Evolutionary conservation across 2,888 invertebrate species (phyloP).

Genomic region (Carabus problematicus): DNA sequence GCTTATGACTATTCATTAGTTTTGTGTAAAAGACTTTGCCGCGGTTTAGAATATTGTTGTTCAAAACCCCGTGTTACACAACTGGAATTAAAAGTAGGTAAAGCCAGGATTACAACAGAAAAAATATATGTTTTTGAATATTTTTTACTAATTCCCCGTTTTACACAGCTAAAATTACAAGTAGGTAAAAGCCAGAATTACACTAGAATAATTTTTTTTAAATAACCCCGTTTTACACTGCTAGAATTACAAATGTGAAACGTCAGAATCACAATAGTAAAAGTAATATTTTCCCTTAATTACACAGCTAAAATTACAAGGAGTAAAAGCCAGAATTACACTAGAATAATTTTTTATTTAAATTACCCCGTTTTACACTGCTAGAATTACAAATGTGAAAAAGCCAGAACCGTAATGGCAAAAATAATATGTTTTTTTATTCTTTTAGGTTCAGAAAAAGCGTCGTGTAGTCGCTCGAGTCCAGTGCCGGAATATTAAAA

Average conservation of each 20-base stretch:
- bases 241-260: no score
- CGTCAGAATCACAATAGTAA: no score
- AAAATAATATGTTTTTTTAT: conserved; percentile 43
- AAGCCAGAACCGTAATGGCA: no score
- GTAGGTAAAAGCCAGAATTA: not conserved
- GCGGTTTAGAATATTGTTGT: not conserved
- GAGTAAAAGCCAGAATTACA: not conserved
- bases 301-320: not conserved
- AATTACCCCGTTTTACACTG: no score
- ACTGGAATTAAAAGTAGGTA: not conserved
- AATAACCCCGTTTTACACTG: no score
- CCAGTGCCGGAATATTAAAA: conserved; percentile 89
- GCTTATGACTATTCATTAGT: conserved; percentile 8
- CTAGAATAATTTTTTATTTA: conserved; percentile 5
- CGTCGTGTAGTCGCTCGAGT: conserved; percentile 87
- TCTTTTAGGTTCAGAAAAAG: conserved; percentile 83
- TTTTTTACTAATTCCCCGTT: not conserved
- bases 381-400: no score
- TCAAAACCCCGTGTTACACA: not conserved
- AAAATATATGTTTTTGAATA: not conserved
- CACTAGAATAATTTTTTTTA: conserved; percentile 3
- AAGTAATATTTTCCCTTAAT: not conserved
- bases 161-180: not conserved
- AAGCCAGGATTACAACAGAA: not conserved
- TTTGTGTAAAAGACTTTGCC: not conserved